These are phyloP conservation scores for Coranthus polyacanthus DNA, from an alignment of 2,797 vertebrate genomes.

Conservation along the genomic window DNA sequence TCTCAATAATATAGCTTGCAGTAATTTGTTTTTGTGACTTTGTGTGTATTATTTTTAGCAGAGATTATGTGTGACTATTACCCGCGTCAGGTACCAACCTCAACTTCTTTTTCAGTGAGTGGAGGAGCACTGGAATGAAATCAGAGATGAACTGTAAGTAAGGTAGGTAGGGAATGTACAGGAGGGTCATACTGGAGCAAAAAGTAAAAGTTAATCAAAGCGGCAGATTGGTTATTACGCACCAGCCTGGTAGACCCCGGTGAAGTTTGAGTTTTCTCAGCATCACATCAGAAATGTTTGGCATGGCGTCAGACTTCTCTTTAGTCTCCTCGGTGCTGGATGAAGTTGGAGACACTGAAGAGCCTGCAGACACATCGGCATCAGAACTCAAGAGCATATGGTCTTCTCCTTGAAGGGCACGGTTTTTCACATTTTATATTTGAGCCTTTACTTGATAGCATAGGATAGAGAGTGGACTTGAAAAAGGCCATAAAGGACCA, in stretches of 20 bases:
- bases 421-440: too few relatives aligned
- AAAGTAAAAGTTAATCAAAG: background rate
- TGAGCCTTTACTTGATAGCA: too few relatives aligned
- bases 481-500: too few relatives aligned
- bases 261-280: conserved; percentile 95
- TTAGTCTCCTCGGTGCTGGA: conserved; percentile 86
- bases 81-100: conserved; percentile 85
- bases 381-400: too few relatives aligned
- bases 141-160: conserved; percentile 37
- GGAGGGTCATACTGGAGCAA: background rate
- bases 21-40: too few relatives aligned
- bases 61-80: background rate
- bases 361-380: conserved; percentile 75
- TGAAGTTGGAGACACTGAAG: conserved; percentile 69
- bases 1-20: background rate
- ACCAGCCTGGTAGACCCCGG: conserved; percentile 92
- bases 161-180: background rate
- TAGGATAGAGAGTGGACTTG: too few relatives aligned
- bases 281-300: conserved; percentile 96
- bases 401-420: too few relatives aligned
- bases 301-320: conserved; percentile 91
- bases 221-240: conserved; percentile 54
- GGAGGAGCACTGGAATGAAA: conserved; percentile 89
- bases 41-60: too few relatives aligned
- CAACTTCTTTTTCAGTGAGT: conserved; percentile 97